A percentile compares a stretch with the other conserved stretches of the same genome.
These are phyloP conservation scores for Melanerpes formicivorus DNA, from an alignment of 2,113 vertebrate species.

Conservation along the genomic window DNA sequence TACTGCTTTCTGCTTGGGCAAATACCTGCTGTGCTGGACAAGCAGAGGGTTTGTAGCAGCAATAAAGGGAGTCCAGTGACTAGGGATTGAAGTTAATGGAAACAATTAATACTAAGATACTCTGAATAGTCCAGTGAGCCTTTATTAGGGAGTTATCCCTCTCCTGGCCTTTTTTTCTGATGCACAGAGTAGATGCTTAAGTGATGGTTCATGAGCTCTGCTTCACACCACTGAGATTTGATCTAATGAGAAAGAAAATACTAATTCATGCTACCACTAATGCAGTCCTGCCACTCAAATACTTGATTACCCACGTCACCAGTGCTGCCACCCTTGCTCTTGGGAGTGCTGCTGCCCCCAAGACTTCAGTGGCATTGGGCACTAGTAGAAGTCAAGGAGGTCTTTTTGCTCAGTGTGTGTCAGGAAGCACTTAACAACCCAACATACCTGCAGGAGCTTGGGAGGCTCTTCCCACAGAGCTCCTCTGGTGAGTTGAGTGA, in stretches of 20 bases:
- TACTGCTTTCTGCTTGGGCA: background rate
- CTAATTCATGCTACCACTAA: background rate
- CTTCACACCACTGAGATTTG: background rate
- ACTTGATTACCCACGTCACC: background rate
- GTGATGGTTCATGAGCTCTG: background rate
- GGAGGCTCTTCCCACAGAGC: background rate
- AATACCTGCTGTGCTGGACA: background rate
- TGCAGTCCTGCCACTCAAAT: background rate
- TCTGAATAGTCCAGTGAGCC: background rate
- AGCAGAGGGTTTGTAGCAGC: background rate
- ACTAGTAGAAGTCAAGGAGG: rapidly evolving
- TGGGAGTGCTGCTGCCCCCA: background rate
- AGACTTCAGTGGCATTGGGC: background rate
- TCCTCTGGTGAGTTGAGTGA: background rate
- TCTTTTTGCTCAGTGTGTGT: background rate
- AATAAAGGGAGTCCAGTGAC: background rate
- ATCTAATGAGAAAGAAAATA: background rate
- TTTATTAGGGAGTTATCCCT: background rate
- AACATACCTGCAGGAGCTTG: background rate
- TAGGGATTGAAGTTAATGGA: background rate
- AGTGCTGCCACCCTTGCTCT: background rate
- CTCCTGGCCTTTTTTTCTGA: background rate
- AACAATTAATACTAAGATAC: background rate
- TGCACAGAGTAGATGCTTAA: background rate
- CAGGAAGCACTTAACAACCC: background rate